Base-by-base conservation (phyloP, 2,888 invertebrate species). In the Lydus trimaculatus region DNA sequence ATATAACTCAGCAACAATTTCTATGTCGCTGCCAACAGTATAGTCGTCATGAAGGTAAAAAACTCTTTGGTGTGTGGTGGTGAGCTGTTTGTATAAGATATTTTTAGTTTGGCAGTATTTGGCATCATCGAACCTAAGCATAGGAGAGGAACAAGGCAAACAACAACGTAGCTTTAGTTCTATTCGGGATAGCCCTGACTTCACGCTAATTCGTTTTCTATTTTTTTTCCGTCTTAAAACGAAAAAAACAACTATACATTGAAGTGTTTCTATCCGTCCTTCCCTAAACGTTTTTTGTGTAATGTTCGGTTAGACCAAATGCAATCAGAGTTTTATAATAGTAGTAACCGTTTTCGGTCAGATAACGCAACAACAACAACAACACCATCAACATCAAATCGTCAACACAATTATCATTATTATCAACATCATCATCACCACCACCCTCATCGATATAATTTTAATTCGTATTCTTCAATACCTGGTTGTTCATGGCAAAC, bases 61-160 rank as follows among this genome's bases (percentile, higher is more conserved):
- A 74, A 73, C 23, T 52, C 23, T 52, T 20, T 52, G 43, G 43
- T 52, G 52, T n/a, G 73, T 73, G 74, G 73, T 78, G 74, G 75
- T 76, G 76, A 79, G 80, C 77, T 75, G 74, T 76, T 76, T 78
- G 76, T 73, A 72, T 72, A 75, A 76, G 76, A 76, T 90, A 90
- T 90, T 90, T 90, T 89, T 90, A 90, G 90, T 89, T 86, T 87
- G 87, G 88, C 88, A 89, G 88, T 88, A 89, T 88, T 89, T 89
- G 89, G 89, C 89, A 89, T 70, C 70, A 63, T 52, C 70, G 87
- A 52, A 25, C 52, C 52, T 25, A 13, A 86, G 87, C 86, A 69
- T 68, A 73, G 74, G n/a, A 65, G 71, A 61, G 61, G 67, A 70
- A 69, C 74, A 73, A 70, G 76, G 77, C 67, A 69, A 71, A 65